A percentile compares a stretch with the other conserved stretches of the same genome.
Conservation (phyloP, 2,888 invertebrate genomes). For the Mythimna pallens region DNA sequence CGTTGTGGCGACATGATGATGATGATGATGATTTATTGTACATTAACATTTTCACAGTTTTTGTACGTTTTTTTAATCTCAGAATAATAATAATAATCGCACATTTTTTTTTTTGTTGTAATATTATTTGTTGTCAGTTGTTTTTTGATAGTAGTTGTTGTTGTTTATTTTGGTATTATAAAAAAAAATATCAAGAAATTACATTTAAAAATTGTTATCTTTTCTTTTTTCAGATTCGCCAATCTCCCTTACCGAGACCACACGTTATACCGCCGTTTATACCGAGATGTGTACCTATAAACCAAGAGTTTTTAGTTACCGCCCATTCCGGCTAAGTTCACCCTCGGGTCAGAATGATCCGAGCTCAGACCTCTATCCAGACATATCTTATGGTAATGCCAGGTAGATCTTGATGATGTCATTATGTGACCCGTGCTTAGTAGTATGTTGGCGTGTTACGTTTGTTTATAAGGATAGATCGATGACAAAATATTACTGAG, state of each 20-base stretch:
- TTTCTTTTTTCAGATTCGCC: constrained; percentile 56
- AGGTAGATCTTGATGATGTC: constrained; percentile 59
- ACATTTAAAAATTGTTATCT: neutral
- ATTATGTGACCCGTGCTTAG: constrained; percentile 56
- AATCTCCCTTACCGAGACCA: constrained; percentile 45
- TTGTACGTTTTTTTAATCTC: too few species aligned
- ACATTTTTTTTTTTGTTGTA: too few species aligned
- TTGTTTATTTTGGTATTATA: too few species aligned
- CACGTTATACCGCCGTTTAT: constrained; percentile 66
- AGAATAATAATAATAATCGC: too few species aligned
- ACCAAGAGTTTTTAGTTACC: constrained; percentile 79
- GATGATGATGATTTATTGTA: too few species aligned
- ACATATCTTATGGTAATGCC: constrained; percentile 53
- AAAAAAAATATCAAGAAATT: too few species aligned
- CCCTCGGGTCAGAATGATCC: constrained; percentile 65
- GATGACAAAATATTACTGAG: neutral
- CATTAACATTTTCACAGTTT: too few species aligned
- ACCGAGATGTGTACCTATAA: constrained; percentile 71
- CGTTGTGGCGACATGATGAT: too few species aligned
- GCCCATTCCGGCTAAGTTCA: constrained; percentile 70
- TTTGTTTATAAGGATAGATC: constrained; percentile 36
- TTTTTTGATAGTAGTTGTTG: too few species aligned
- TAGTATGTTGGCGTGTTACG: constrained; percentile 22
- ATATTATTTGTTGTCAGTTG: too few species aligned
- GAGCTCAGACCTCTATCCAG: constrained; percentile 62